phyloP scores from a whole-genome alignment of 2,888 invertebrate genomes.

The Drosophila formosana region DNA sequence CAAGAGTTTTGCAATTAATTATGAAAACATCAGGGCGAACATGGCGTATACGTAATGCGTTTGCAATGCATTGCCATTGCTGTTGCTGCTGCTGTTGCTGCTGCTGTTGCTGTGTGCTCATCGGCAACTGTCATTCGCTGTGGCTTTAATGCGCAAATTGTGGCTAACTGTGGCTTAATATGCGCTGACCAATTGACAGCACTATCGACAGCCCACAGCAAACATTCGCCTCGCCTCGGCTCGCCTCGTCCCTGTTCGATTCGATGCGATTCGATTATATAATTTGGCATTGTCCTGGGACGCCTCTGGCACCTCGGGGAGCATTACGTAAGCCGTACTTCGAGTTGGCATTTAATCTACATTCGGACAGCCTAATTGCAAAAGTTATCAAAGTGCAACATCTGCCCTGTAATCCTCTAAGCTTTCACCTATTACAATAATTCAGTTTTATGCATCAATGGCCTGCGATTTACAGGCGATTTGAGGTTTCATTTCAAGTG shows the following conservation, averaged over 20 bases:
- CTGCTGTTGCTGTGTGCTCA: neutral
- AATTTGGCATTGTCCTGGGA: neutral
- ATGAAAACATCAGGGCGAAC: constrained; percentile 39
- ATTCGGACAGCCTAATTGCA: neutral
- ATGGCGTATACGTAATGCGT: constrained; percentile 48
- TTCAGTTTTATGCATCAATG: neutral
- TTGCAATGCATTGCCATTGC: constrained; percentile 1
- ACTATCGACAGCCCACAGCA: neutral
- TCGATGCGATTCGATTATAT: neutral
- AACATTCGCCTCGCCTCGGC: neutral
- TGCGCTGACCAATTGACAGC: neutral
- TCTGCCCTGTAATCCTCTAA: neutral
- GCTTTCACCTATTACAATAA: neutral
- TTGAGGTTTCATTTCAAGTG: neutral
- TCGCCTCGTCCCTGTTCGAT: neutral
- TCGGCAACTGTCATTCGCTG: constrained; percentile 1
- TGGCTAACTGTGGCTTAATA: neutral
- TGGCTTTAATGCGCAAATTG: constrained; percentile 12
- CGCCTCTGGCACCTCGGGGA: neutral
- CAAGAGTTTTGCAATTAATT: constrained; percentile 62
- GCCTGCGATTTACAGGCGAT: neutral
- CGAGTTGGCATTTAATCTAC: neutral
- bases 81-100: too few relatives aligned
- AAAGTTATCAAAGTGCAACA: neutral
- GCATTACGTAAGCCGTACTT: neutral